A percentile compares a stretch with the other conserved stretches of the same genome.
phyloP scores from a whole-genome alignment of 2,113 vertebrate species.

The Lepus americanus region DNA sequence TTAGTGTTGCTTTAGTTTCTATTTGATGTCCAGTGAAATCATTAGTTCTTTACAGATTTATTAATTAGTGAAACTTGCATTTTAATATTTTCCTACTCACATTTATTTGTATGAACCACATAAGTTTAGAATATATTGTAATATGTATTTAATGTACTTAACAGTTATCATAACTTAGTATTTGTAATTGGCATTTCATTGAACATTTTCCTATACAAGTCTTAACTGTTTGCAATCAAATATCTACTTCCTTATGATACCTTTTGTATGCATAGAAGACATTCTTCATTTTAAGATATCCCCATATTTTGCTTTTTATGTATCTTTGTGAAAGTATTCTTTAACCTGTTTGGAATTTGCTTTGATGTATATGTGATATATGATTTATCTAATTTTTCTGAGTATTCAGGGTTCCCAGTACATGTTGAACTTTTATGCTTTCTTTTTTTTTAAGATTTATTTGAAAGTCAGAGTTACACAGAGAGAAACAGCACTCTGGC shows the following conservation, averaged over 20 bases:
- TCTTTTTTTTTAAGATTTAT: background rate
- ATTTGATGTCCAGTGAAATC: background rate
- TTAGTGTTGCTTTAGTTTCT: slow-evolving; percentile 21
- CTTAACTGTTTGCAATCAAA: slow-evolving; percentile 7
- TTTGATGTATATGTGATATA: background rate
- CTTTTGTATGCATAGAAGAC: background rate
- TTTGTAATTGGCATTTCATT: background rate
- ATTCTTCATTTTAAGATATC: slow-evolving; percentile 7
- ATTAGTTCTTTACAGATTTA: slow-evolving; percentile 2
- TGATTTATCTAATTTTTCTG: background rate
- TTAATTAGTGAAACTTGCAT: background rate
- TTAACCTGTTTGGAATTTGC: slow-evolving; percentile 6
- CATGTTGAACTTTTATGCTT: background rate
- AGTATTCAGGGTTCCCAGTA: background rate
- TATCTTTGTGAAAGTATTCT: background rate
- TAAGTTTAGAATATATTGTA: background rate
- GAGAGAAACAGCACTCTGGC: no score
- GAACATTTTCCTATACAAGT: background rate
- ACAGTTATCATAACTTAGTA: background rate
- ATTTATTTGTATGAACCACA: background rate
- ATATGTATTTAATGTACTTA: background rate
- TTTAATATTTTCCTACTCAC: background rate
- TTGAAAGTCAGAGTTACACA: no score
- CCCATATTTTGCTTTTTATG: background rate
- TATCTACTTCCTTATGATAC: background rate